Base-by-base conservation (phyloP, 1,140 invertebrate species). In the Aphelenchoides fujianensis region DNA sequence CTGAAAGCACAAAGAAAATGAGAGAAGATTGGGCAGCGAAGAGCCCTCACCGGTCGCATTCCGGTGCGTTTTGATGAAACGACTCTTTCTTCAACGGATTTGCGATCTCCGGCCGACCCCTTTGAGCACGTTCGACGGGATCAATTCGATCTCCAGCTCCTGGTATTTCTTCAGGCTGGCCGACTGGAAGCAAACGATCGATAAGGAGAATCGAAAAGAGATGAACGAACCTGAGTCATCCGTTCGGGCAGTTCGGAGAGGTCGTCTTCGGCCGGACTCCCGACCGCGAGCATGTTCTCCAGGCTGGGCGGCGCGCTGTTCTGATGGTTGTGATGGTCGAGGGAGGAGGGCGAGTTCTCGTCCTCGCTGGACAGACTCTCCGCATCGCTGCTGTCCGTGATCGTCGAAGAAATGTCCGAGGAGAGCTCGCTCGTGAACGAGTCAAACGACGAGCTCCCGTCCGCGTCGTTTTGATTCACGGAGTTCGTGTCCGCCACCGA, bases 81-180 rank as follows among this genome's bases (percentile, higher is more conserved):
- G 28, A 23, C 31, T 37, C n/a, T 28, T 36, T 72, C 19, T 27
- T 73, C 12, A 71, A 16, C 27, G 70, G 30, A 23, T 27, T 35
- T 27, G 68, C 66, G 35, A 71, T 52, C n/a, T 70, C 69, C 5
- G 16, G 9, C 12, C 69, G 28, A 19, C 73, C 53, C 19, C 69
- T 28, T n/a, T n/a, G 32, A 71, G 31, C n/a, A 70, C 41, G 27
- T 71, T 71, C 32, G 69, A 27, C 1, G 69, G 69, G 0, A 53
- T 70, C 69, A 71, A 72, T 41, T 71, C 69, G 34, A 72, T 27
- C 32, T 71, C 69, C 23, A 71, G 3, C 7, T 71, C 69, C 23
- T 73, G 27, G 16, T 27, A 37, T 1, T 37, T 70, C 69, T n/a
- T n/a, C n/a, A n/a, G n/a, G n/a, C n/a, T n/a, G n/a, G n/a, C n/a